These are phyloP conservation scores for Sinosuthora webbiana DNA, from an alignment of 2,113 vertebrate species.

Conservation along the genomic window DNA sequence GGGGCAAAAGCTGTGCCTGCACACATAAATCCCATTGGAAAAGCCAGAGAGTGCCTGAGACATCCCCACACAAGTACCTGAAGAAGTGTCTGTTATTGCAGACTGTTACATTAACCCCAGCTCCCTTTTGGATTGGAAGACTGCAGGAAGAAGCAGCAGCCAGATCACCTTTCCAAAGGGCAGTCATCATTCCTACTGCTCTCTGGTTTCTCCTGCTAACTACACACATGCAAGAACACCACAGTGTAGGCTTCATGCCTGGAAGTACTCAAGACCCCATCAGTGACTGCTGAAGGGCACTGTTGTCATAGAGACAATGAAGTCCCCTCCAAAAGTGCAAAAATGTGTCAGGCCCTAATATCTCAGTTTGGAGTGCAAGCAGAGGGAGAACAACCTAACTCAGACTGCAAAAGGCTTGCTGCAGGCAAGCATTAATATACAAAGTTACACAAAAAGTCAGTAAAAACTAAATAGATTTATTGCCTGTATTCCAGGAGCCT, in stretches of 20 bases:
- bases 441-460: background rate
- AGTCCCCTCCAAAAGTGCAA: background rate
- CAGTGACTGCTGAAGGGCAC: background rate
- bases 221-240: background rate
- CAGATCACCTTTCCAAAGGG: background rate
- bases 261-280: background rate
- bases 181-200: background rate
- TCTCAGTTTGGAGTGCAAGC: background rate
- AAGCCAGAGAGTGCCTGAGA: background rate
- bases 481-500: constrained; percentile 8
- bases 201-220: background rate
- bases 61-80: background rate
- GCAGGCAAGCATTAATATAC: background rate
- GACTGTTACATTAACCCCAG: background rate
- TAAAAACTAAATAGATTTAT: background rate
- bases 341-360: background rate
- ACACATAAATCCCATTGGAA: background rate
- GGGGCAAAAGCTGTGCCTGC: background rate
- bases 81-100: background rate
- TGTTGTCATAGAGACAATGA: background rate
- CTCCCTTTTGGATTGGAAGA: background rate
- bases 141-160: background rate
- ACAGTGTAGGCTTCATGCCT: accelerated
- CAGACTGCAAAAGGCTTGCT: background rate
- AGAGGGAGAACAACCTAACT: background rate